Conservation (phyloP, 2,113 vertebrate species). For the Strigops habroptila region DNA sequence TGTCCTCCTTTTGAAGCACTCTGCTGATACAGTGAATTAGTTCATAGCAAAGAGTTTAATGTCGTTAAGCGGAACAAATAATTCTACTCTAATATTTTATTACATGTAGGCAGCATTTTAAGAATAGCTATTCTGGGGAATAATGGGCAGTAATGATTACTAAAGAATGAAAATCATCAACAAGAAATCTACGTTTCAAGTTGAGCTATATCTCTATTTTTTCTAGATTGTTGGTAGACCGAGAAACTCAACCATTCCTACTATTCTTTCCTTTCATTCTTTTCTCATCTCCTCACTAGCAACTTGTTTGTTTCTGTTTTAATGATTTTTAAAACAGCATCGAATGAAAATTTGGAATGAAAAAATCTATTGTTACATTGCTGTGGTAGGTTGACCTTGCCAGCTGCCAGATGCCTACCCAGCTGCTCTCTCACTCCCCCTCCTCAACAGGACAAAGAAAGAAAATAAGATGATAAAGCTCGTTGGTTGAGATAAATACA, state of each 20-base stretch:
- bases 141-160: neutral
- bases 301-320: neutral
- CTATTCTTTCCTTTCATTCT: neutral
- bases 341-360: neutral
- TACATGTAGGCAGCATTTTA: neutral
- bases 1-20: neutral
- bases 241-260: neutral
- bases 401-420: neutral
- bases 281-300: neutral
- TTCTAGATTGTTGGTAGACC: neutral
- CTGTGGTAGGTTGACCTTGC: neutral
- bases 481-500: neutral
- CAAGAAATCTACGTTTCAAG: neutral
- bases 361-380: neutral
- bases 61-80: neutral
- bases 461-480: neutral
- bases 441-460: neutral
- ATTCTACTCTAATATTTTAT: neutral
- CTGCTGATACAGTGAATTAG: fast-evolving
- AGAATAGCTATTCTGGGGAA: neutral
- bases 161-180: neutral
- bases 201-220: neutral
- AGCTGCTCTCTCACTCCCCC: neutral
- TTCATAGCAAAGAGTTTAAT: neutral
- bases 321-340: neutral